Percentiles rank a stretch among this genome's conserved stretches.
phyloP scores from a whole-genome alignment of 2,888 invertebrate genomes.

The Thyatira batis region DNA sequence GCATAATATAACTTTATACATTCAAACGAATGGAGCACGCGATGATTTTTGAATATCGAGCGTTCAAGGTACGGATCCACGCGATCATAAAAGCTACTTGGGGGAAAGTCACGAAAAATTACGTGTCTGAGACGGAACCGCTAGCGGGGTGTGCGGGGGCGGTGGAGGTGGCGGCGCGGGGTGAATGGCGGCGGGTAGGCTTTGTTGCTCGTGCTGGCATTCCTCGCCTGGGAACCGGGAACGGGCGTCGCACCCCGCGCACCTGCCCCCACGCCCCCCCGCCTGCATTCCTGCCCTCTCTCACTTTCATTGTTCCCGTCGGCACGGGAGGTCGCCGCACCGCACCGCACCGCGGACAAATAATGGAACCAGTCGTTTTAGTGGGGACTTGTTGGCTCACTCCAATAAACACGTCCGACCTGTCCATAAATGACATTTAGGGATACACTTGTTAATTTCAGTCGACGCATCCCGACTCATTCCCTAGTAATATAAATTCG shows the following conservation, averaged over 20 bases:
- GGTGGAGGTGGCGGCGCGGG: conserved; percentile 47
- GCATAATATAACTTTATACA: conserved; percentile 40
- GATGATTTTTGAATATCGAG: conserved; percentile 57
- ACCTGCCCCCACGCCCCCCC: conserved; percentile 52
- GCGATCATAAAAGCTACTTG: conserved; percentile 58
- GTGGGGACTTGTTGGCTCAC: conserved; percentile 61
- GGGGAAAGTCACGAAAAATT: conserved; percentile 72
- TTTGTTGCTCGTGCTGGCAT: conserved; percentile 80
- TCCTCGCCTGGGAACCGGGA: conserved; percentile 81
- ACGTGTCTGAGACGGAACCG: conserved; percentile 63
- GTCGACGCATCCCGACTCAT: conserved; percentile 12
- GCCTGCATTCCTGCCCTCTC: conserved; percentile 77
- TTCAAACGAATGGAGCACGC: conserved; percentile 38
- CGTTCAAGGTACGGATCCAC: conserved; percentile 44
- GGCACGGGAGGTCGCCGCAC: conserved; percentile 78
- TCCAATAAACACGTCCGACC: conserved; percentile 69
- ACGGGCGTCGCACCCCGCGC: conserved; percentile 48
- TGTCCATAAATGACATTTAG: conserved; percentile 69
- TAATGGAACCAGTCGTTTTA: conserved; percentile 71
- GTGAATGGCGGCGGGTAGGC: conserved; percentile 78
- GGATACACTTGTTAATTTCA: conserved; percentile 58
- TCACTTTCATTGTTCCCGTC: conserved; percentile 81
- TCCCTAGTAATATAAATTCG: conserved; percentile 18
- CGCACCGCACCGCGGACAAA: conserved; percentile 66
- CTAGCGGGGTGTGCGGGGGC: conserved; percentile 42